Evolutionary conservation across 2,888 invertebrate species (phyloP), one percentile per base, ranked within the genome.

Genomic region (Drosophila basisetae): DNA sequence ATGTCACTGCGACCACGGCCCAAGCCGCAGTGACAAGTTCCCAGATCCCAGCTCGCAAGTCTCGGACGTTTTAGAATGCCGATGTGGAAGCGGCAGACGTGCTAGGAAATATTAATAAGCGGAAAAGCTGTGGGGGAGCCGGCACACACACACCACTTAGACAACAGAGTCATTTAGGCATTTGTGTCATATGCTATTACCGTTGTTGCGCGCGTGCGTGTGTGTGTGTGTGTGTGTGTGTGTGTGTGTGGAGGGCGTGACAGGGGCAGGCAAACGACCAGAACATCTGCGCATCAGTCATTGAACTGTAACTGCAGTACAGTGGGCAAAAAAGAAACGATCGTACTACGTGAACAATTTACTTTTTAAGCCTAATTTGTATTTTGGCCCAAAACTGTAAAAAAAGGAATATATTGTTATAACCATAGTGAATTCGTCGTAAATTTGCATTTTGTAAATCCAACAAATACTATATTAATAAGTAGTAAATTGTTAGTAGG

Each of bases 31-130:
- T 41, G 30, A 39, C 33, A 13, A 25, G 43, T 56, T 50, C 63
- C 30, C 35, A 59, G 50, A 30, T 60, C 41, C 60, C 60, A 52
- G 35, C 11, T 37, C 35, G 18, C 31, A 41, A 58, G 47, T 61
- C 61, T 62, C 68, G 50, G 50, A 49, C 60, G 28, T 35, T 72
- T 83, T 72, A 61, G 56, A 81, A 83, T 82, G 82, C 74, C 78
- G 78, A 78, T 73, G 71, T 67, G 76, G 66, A 73, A 64, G 71
- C 67, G 31, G 22, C 18, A 37, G 56, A 86, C 85, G 85, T 86
- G 85, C 84, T 82, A 66, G 89, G 89, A 80, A 89, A 89, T 80
- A 80, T 78, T 86, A 86, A 86, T 86, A 86, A 82, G 82, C 84
- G 89, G 89, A 86, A 89, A 86, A 82, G 78, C 80, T 82, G 80